A percentile compares a stretch with the other conserved stretches of the same genome.
These are phyloP conservation scores for Lathronympha strigana DNA, from an alignment of 2,888 invertebrate genomes.

Conservation along the genomic window DNA sequence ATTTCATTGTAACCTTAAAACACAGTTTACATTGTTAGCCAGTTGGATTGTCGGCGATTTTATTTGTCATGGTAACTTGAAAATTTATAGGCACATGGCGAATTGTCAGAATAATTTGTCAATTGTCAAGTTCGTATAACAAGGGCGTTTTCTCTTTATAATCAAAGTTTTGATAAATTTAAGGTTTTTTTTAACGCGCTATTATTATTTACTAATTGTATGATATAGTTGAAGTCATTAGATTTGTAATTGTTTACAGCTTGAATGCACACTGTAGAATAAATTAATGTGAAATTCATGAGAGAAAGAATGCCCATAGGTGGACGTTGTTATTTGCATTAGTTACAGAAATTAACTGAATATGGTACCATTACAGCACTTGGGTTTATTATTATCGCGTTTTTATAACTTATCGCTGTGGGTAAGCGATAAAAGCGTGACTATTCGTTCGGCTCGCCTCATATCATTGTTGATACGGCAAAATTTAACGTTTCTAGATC, in stretches of 20 bases:
- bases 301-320: slow-evolving; percentile 2
- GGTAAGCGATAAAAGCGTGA: background rate
- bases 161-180: background rate
- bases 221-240: slow-evolving; percentile 28
- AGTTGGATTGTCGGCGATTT: too few relatives aligned
- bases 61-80: background rate
- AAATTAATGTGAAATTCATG: slow-evolving; percentile 17
- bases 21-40: too few relatives aligned
- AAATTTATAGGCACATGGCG: background rate
- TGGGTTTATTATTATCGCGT: background rate
- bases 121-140: slow-evolving; percentile 1
- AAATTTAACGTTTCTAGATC: too few relatives aligned
- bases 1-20: too few relatives aligned
- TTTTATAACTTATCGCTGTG: background rate
- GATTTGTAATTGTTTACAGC: slow-evolving; percentile 31
- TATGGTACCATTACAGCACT: background rate
- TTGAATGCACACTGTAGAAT: slow-evolving; percentile 27
- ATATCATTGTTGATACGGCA: too few relatives aligned
- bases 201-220: slow-evolving; percentile 15
- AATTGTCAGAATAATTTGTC: background rate
- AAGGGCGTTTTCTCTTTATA: background rate
- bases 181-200: background rate
- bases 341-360: background rate
- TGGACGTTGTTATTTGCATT: slow-evolving; percentile 14
- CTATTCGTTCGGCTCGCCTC: too few relatives aligned